Percentiles rank a stretch among this genome's conserved stretches.
Evolutionary conservation across 2,797 vertebrate genomes (phyloP).

Genomic region (Peromyscus eremicus): DNA sequence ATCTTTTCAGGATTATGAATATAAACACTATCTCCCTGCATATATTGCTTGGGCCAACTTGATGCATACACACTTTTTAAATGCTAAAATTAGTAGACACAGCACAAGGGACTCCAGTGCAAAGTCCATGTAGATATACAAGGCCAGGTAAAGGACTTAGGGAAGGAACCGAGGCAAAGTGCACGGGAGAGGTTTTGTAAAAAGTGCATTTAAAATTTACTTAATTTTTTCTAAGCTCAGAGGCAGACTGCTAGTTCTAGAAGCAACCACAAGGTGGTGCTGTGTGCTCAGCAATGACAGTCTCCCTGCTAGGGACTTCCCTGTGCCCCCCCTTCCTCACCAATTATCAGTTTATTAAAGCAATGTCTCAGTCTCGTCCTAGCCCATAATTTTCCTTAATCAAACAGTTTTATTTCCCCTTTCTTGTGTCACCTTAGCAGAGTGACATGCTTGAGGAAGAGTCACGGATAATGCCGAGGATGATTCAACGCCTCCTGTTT

Average conservation of each 20-base stretch:
- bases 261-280: slow-evolving; percentile 43
- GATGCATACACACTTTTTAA: not conserved
- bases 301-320: not conserved
- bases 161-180: not conserved
- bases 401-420: not conserved
- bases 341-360: not conserved
- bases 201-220: not conserved
- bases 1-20: not conserved
- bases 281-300: slow-evolving; percentile 3
- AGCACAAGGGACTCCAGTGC: not conserved
- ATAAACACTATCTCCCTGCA: not conserved
- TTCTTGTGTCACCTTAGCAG: not conserved
- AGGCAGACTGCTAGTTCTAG: not conserved
- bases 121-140: not conserved
- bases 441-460: slow-evolving; percentile 43
- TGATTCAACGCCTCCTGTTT: slow-evolving; percentile 42
- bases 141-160: not conserved
- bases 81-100: not conserved
- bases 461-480: not conserved
- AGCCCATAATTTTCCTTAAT: slow-evolving; percentile 57
- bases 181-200: not conserved
- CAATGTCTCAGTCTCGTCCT: slow-evolving; percentile 1
- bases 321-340: not conserved
- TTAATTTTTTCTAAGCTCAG: not conserved
- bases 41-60: not conserved